Evolutionary conservation across 2,888 invertebrate species (phyloP).

Genomic region (Acholoe squamosa): DNA sequence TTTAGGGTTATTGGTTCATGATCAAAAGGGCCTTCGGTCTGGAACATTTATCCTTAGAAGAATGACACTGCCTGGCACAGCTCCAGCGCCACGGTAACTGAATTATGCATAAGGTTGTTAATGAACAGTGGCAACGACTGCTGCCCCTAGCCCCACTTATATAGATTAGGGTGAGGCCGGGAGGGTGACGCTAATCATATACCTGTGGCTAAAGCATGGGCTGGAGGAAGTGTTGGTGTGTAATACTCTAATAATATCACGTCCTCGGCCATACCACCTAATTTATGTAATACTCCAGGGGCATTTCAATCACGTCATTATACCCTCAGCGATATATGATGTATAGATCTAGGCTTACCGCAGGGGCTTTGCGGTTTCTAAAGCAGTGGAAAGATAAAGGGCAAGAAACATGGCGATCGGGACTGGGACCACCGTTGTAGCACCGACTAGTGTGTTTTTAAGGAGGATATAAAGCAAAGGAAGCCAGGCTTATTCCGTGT

Average conservation of each 20-base stretch:
- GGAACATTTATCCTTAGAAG: neutral
- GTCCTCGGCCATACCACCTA: neutral
- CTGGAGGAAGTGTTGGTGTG: neutral
- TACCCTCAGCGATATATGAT: slow-evolving; percentile 2
- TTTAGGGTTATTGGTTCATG: too few species aligned
- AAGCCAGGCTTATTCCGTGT: neutral
- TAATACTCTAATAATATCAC: neutral
- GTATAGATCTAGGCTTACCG: neutral
- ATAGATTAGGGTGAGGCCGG: neutral
- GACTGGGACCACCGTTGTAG: neutral
- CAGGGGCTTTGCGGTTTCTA: neutral
- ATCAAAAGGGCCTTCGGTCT: neutral
- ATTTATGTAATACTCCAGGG: slow-evolving; percentile 27
- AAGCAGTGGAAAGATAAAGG: slow-evolving; percentile 17
- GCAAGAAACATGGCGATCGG: neutral
- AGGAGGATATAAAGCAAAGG: neutral
- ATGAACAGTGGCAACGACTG: neutral
- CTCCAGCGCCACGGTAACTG: slow-evolving; percentile 6
- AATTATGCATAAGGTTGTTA: slow-evolving; percentile 16
- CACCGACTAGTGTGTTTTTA: neutral
- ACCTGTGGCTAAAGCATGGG: neutral
- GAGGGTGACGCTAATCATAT: slow-evolving; percentile 4
- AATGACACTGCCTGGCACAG: neutral
- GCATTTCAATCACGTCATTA: slow-evolving; percentile 15
- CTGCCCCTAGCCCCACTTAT: neutral